A percentile compares a stretch with the other conserved stretches of the same genome.
Conservation (phyloP, 2,797 vertebrate species). For the Anguilla marmorata region DNA sequence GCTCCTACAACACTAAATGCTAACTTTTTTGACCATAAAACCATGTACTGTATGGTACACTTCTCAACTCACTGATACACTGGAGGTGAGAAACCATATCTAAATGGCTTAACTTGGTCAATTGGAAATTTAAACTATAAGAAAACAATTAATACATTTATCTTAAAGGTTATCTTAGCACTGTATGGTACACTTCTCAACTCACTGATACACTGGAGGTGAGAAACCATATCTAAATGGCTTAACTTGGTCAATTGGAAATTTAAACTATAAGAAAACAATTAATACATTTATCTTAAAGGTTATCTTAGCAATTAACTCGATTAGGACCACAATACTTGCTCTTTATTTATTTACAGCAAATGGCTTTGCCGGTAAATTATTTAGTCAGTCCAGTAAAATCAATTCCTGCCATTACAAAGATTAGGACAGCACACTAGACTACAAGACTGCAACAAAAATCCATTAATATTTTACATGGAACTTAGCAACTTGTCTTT, state of each 20-base stretch:
- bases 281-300: neutral
- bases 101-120: too few relatives aligned
- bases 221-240: too few relatives aligned
- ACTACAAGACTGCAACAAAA: neutral
- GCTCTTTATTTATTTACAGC: neutral
- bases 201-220: too few relatives aligned
- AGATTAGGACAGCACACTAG: neutral
- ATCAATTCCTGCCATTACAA: neutral
- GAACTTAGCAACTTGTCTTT: neutral
- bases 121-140: neutral
- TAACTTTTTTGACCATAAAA: too few relatives aligned
- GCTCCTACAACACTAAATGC: too few relatives aligned
- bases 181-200: too few relatives aligned
- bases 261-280: neutral
- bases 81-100: too few relatives aligned
- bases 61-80: too few relatives aligned
- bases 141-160: neutral
- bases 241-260: too few relatives aligned
- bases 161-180: neutral
- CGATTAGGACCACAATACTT: neutral
- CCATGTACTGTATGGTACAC: neutral
- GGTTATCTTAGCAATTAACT: neutral
- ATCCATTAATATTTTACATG: neutral
- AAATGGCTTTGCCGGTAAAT: neutral
- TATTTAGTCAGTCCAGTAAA: neutral